phyloP scores from a whole-genome alignment of 2,888 invertebrate genomes.

The Gryllus longicercus region DNA sequence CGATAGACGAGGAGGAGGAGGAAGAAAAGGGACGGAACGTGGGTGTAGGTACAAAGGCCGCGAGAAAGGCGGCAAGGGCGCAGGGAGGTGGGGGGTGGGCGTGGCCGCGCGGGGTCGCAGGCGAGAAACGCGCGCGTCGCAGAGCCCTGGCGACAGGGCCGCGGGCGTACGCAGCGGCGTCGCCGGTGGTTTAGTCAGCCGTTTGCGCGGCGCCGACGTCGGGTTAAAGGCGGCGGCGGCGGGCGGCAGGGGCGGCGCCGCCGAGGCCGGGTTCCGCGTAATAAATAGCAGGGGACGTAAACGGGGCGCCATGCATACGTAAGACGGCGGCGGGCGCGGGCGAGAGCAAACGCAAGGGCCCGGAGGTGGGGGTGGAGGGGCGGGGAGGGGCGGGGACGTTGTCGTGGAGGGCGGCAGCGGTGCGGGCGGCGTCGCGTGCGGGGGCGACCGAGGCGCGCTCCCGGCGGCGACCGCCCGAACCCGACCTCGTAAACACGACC shows the following conservation, averaged over 20 bases:
- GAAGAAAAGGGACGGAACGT: no score
- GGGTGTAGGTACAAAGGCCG: not conserved
- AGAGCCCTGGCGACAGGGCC: not conserved
- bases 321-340: not conserved
- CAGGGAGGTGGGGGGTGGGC: not conserved
- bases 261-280: not conserved
- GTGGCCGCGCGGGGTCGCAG: not conserved
- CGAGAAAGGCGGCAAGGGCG: not conserved
- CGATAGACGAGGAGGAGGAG: no score
- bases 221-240: not conserved
- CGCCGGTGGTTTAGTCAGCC: conserved; percentile 6
- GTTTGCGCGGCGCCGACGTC: not conserved
- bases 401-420: no score
- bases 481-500: not conserved
- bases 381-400: no score
- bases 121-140: not conserved
- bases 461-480: not conserved
- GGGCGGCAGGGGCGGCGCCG: not conserved
- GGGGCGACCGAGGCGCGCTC: not conserved
- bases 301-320: conserved; percentile 7
- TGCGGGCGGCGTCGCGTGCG: no score
- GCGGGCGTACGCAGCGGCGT: not conserved
- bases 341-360: no score
- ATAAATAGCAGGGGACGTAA: conserved; percentile 17
- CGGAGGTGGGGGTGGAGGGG: no score